A percentile compares a stretch with the other conserved stretches of the same genome.
Evolutionary conservation across 2,888 invertebrate genomes (phyloP).

Genomic region (Drosophila prostipennis): DNA sequence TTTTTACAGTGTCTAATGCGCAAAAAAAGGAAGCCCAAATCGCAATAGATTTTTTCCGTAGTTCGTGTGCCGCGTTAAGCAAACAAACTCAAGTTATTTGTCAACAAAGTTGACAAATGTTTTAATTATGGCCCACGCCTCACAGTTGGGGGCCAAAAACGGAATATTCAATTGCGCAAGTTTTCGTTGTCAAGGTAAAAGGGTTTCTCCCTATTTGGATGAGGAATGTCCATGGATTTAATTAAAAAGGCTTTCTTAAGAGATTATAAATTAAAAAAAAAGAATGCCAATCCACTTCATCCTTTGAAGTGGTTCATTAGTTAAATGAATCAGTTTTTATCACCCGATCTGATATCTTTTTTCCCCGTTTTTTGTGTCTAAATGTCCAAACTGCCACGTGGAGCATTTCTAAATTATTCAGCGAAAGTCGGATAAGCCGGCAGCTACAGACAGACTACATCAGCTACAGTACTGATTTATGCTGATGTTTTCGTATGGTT

Average conservation of each 20-base stretch:
- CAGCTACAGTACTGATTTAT: constrained; percentile 21
- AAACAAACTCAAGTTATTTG: constrained; percentile 47
- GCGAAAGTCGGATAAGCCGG: constrained; percentile 26
- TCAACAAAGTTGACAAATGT: constrained; percentile 54
- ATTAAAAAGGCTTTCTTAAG: constrained; percentile 28
- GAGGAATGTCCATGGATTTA: constrained; percentile 10
- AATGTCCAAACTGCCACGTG: constrained; percentile 12
- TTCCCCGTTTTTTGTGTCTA: not conserved
- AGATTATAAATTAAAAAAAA: constrained; percentile 47
- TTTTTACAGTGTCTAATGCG: constrained; percentile 12
- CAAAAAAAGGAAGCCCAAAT: constrained; percentile 11
- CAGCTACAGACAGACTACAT: constrained; percentile 2
- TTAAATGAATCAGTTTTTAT: constrained; percentile 50
- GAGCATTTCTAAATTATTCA: constrained; percentile 42
- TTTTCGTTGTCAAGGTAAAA: constrained; percentile 20
- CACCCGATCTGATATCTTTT: not conserved
- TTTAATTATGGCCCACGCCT: constrained; percentile 40
- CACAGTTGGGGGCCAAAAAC: constrained; percentile 3
- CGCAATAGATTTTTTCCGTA: constrained; percentile 29
- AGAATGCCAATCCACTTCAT: not conserved
- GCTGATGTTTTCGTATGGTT: constrained; percentile 17
- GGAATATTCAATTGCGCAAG: constrained; percentile 22
- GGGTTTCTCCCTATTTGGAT: not conserved
- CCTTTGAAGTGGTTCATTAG: constrained; percentile 57
- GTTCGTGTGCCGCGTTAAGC: constrained; percentile 1